Percentiles rank a stretch among this genome's conserved stretches.
phyloP scores from a whole-genome alignment of 1,140 invertebrate species.

The Oryzaephilus surinamensis region DNA sequence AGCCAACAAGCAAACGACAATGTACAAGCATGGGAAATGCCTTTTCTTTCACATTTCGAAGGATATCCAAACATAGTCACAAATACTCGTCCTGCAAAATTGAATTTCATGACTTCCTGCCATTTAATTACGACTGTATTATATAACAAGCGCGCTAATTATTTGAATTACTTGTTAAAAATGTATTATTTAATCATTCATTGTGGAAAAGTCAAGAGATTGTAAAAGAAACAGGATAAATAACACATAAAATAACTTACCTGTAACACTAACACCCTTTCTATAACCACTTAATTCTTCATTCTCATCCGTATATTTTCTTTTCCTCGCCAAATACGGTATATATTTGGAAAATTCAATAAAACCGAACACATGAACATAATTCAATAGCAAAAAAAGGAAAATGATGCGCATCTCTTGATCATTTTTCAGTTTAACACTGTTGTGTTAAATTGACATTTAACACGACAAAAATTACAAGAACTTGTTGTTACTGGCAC shows the following conservation, averaged over 20 bases:
- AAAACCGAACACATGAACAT: conserved; percentile 3
- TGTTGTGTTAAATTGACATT: too few species aligned
- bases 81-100: conserved; percentile 37
- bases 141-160: neutral
- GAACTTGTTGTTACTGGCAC: too few species aligned
- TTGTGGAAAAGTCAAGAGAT: too few species aligned
- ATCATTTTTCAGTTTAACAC: conserved; percentile 8
- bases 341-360: conserved; percentile 2
- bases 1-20: conserved; percentile 62
- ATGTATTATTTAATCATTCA: conserved; percentile 1
- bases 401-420: conserved; percentile 10
- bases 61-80: conserved; percentile 50
- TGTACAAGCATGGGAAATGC: conserved; percentile 48
- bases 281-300: conserved; percentile 4
- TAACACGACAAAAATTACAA: too few species aligned
- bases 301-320: too few species aligned
- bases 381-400: conserved; percentile 9
- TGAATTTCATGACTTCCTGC: neutral
- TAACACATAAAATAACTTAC: too few species aligned
- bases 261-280: conserved; percentile 11
- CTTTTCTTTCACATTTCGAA: conserved; percentile 44
- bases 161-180: neutral
- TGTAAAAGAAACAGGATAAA: too few species aligned
- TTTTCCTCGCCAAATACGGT: neutral
- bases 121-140: neutral